These are phyloP conservation scores for Drepanosiphum platanoidis DNA, from an alignment of 2,888 invertebrate species.

Conservation along the genomic window DNA sequence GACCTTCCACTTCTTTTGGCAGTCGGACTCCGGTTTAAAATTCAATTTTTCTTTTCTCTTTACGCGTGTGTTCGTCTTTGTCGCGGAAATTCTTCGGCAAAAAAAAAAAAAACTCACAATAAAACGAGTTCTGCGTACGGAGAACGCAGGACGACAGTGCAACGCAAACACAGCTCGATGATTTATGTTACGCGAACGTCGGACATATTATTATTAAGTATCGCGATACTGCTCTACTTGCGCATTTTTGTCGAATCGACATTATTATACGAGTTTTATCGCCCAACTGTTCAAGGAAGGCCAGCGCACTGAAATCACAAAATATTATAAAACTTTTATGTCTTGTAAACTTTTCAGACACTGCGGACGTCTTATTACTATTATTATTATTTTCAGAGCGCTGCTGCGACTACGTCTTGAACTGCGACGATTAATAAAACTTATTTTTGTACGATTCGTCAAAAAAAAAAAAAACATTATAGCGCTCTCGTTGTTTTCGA, in stretches of 20 bases:
- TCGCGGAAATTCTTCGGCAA: background rate
- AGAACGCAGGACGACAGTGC: no score
- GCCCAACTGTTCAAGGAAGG: background rate
- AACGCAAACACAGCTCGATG: no score
- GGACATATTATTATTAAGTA: background rate
- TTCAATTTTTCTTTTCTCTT: background rate
- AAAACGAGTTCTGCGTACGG: no score
- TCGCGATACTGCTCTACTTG: background rate
- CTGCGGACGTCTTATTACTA: no score
- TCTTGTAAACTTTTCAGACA: background rate
- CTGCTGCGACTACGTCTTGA: background rate
- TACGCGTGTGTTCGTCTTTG: background rate
- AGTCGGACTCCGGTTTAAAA: background rate
- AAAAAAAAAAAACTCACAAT: no score
- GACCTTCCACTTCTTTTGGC: background rate
- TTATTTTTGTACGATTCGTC: background rate
- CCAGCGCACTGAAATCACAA: background rate
- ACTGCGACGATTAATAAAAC: background rate
- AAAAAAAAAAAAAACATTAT: background rate
- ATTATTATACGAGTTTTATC: background rate
- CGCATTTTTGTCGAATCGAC: background rate
- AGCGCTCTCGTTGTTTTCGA: constrained; percentile 9
- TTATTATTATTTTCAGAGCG: background rate
- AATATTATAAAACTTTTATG: background rate
- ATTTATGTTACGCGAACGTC: background rate